Conservation (phyloP, 2,888 invertebrate species). For the Malthinus seriepunctatus region DNA sequence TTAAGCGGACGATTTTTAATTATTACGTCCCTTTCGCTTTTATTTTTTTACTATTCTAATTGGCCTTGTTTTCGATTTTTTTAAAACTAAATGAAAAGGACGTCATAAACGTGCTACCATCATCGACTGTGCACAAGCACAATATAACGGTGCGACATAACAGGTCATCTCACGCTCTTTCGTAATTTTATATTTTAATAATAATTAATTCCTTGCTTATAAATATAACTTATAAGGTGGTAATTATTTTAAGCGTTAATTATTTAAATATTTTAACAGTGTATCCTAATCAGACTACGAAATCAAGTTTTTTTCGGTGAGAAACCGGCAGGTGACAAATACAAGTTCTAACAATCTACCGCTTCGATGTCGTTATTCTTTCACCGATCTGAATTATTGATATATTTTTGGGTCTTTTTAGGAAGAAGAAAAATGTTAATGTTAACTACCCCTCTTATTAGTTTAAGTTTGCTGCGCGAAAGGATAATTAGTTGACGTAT, state of each 20-base stretch:
- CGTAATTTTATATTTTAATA: no score
- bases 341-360: conserved; percentile 31
- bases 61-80: background rate
- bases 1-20: background rate
- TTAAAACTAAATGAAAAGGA: background rate
- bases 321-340: conserved; percentile 32
- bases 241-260: conserved; percentile 3
- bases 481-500: no score
- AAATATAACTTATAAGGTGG: no score
- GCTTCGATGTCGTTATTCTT: conserved; percentile 11
- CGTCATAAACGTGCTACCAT: background rate
- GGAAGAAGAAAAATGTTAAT: no score
- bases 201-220: no score
- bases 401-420: background rate
- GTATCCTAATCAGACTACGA: conserved; percentile 26
- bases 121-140: no score
- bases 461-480: no score
- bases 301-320: conserved; percentile 30
- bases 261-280: conserved; percentile 28
- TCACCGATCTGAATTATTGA: conserved; percentile 1
- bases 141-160: background rate
- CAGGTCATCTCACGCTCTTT: no score
- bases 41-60: background rate
- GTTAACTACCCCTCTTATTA: no score
- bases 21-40: background rate